These are phyloP conservation scores for Archips crataeganus DNA, from an alignment of 2,888 invertebrate genomes.

Conservation along the genomic window DNA sequence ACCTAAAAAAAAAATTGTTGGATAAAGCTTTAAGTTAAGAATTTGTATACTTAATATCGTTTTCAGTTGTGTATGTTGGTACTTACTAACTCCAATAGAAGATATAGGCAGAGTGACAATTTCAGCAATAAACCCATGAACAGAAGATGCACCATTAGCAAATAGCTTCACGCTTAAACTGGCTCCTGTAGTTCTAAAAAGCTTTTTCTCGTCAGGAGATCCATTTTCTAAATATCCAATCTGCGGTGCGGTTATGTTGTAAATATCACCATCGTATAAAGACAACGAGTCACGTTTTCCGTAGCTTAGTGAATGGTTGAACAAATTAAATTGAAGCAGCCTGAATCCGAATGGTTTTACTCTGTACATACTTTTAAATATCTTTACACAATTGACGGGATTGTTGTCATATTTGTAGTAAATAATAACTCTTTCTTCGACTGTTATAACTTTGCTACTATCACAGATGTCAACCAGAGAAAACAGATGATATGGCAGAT, in stretches of 20 bases:
- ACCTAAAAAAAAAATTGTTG: slow-evolving; percentile 82
- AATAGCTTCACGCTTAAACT: slow-evolving; percentile 96
- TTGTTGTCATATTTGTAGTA: slow-evolving; percentile 99
- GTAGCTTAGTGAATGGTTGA: slow-evolving; percentile 93
- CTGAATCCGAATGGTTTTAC: slow-evolving; percentile 96
- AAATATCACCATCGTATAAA: slow-evolving; percentile 96
- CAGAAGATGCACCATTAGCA: slow-evolving; percentile 97
- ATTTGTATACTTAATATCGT: neutral
- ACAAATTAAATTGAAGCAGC: slow-evolving; percentile 95
- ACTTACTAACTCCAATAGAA: slow-evolving; percentile 95
- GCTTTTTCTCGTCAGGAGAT: slow-evolving; percentile 89
- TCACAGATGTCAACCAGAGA: slow-evolving; percentile 98
- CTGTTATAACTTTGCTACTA: slow-evolving; percentile 94
- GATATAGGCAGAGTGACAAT: slow-evolving; percentile 97
- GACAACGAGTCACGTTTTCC: slow-evolving; percentile 94
- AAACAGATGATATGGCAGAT: slow-evolving; percentile 95
- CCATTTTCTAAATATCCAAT: slow-evolving; percentile 91
- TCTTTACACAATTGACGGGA: slow-evolving; percentile 98
- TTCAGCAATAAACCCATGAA: slow-evolving; percentile 98
- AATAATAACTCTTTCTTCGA: slow-evolving; percentile 95
- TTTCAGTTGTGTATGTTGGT: slow-evolving; percentile 32
- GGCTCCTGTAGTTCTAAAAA: slow-evolving; percentile 91
- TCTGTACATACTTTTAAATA: slow-evolving; percentile 94
- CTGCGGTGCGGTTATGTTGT: slow-evolving; percentile 91
- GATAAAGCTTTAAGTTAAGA: neutral